A percentile compares a stretch with the other conserved stretches of the same genome.
Evolutionary conservation across 2,888 invertebrate genomes (phyloP).

Genomic region (Scaptomyza cyrtandrae): DNA sequence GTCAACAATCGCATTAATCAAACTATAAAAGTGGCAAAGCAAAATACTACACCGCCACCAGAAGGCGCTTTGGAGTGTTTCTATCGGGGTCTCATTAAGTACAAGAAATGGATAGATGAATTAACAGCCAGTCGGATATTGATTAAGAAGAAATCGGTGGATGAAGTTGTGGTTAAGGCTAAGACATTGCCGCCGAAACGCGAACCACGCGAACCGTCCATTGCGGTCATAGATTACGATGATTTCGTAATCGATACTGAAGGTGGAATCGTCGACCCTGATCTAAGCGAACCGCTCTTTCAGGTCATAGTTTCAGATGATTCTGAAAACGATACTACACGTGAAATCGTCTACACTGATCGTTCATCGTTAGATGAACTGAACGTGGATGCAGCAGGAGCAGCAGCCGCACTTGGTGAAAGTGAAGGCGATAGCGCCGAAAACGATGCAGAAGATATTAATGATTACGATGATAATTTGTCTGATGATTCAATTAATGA

Average conservation of each 20-base stretch:
- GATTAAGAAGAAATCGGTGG: not conserved
- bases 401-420: not conserved
- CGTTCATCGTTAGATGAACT: not conserved
- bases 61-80: not conserved
- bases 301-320: not conserved
- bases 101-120: not conserved
- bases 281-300: no score
- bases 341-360: not conserved
- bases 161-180: not conserved
- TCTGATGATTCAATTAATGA: not conserved
- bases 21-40: not conserved
- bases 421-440: not conserved
- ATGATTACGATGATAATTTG: not conserved
- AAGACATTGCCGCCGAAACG: not conserved
- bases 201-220: not conserved
- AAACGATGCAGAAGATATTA: not conserved
- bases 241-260: no score
- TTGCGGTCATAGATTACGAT: not conserved
- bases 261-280: no score
- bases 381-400: not conserved
- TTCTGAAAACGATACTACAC: not conserved
- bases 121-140: not conserved
- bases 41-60: not conserved
- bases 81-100: not conserved
- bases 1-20: not conserved